phyloP scores from a whole-genome alignment of 2,888 invertebrate genomes.

The Hoplodrina ambigua region DNA sequence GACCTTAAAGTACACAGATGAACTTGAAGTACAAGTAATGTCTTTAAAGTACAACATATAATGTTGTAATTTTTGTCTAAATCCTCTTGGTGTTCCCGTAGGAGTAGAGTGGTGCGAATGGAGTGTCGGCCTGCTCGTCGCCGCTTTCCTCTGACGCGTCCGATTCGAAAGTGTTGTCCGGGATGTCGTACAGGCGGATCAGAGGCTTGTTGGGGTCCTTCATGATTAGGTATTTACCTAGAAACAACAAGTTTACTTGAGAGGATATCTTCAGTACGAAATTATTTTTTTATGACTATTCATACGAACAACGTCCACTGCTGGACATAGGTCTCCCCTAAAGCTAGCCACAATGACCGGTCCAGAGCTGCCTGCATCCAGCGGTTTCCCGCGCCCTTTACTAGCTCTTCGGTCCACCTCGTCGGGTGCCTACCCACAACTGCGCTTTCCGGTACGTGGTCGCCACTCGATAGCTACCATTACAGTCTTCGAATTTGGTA shows the following conservation, averaged over 20 bases:
- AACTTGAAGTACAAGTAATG: conserved; percentile 42
- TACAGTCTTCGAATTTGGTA: too few species aligned
- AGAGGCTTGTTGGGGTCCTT: conserved; percentile 99
- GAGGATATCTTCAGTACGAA: not conserved
- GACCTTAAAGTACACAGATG: conserved; percentile 36
- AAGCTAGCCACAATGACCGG: too few species aligned
- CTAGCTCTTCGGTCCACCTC: too few species aligned
- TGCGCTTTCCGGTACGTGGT: too few species aligned
- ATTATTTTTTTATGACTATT: too few species aligned
- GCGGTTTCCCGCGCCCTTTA: too few species aligned
- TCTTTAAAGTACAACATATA: conserved; percentile 44
- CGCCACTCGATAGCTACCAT: too few species aligned
- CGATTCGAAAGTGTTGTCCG: conserved; percentile 99
- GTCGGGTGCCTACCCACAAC: too few species aligned
- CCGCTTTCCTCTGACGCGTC: conserved; percentile 98
- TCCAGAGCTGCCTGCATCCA: too few species aligned
- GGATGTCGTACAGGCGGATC: conserved; percentile 99
- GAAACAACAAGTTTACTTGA: conserved; percentile 34
- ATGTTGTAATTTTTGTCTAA: conserved; percentile 65
- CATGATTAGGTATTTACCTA: conserved; percentile 97
- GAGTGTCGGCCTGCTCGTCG: conserved; percentile 91
- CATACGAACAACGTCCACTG: too few species aligned
- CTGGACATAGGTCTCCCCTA: too few species aligned
- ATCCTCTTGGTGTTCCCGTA: conserved; percentile 88
- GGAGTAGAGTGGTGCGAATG: conserved; percentile 88